Evolutionary conservation across 2,888 invertebrate species (phyloP), one percentile per base, ranked within the genome.

Genomic region (Eubasilissa splendida): DNA sequence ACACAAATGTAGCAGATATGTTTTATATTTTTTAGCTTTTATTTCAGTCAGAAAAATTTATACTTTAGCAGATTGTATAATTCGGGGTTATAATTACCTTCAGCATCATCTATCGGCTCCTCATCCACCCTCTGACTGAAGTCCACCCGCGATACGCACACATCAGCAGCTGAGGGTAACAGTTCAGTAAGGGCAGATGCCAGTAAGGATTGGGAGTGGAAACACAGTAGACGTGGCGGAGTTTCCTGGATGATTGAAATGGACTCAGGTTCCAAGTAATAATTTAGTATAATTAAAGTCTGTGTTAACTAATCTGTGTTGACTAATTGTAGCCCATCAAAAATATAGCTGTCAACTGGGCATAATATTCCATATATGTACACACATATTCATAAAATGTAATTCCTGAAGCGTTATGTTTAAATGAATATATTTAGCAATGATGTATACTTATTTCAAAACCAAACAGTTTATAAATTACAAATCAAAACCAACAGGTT

Each of bases 131-230:
- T 42, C 52, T 60, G 60, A 31, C 31, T 54, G 63, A 73, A 73
- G 14, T 79, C 79, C n/a, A 79, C 53, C 0, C 73, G 42, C 7
- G 79, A 52, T 2, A 79, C 74, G 65, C 79, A 79, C 14, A 79
- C 60, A 22, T 79, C 73, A 2, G 79, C 79, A 31, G 73, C 60
- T 2, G 79, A 63, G 7, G 79, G 73, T 8, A 79, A 52, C 54
- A 79, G n/a, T 4, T 74, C 79, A 2, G n/a, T 42, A 2, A 79
- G 79, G 11, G 60, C 68, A 3, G 79, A 71, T 14, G 79, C 52
- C 63, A 79, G 50, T 7, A 71, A 33, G 8, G 63, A 54, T 42
- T 73, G 63, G 3, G 79, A 71, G 73, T 79, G 79, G 73, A 65
- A 79, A 65, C 71, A 79, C n/a, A 79, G 53, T 42, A 63, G 11